These are phyloP conservation scores for Hypomecis punctinalis DNA, from an alignment of 2,888 invertebrate species.

Conservation along the genomic window DNA sequence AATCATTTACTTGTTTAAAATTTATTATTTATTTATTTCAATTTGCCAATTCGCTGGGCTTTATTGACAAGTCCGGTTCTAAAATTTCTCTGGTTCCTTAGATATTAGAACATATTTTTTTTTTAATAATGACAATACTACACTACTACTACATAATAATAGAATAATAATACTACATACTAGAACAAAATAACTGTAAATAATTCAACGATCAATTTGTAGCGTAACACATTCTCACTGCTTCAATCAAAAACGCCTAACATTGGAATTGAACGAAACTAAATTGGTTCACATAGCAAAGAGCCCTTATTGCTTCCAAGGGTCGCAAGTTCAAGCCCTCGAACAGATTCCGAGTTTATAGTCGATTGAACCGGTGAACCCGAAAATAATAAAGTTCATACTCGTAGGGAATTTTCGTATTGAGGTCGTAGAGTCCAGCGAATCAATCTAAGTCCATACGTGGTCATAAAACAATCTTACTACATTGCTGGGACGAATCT, in stretches of 20 bases:
- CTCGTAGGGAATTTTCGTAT: slow-evolving; percentile 16
- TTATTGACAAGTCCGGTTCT: too few relatives aligned
- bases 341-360: slow-evolving; percentile 40
- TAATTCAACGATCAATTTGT: slow-evolving; percentile 2
- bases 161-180: too few relatives aligned
- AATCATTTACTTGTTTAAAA: too few relatives aligned
- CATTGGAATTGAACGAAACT: slow-evolving; percentile 34
- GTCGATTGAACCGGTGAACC: slow-evolving; percentile 28
- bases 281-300: slow-evolving; percentile 40
- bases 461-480: slow-evolving; percentile 1
- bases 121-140: too few relatives aligned
- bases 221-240: slow-evolving; percentile 8
- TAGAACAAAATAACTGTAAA: not conserved
- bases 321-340: slow-evolving; percentile 38
- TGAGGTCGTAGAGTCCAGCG: slow-evolving; percentile 3
- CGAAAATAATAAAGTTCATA: slow-evolving; percentile 31
- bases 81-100: too few relatives aligned
- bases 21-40: too few relatives aligned
- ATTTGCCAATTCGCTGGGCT: too few relatives aligned
- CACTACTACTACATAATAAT: too few relatives aligned
- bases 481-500: not conserved
- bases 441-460: slow-evolving; percentile 7
- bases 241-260: slow-evolving; percentile 29
- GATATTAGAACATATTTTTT: too few relatives aligned
- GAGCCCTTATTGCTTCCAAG: slow-evolving; percentile 35